Conservation (phyloP, 2,113 vertebrate species). For the Hemiprocne comata region DNA sequence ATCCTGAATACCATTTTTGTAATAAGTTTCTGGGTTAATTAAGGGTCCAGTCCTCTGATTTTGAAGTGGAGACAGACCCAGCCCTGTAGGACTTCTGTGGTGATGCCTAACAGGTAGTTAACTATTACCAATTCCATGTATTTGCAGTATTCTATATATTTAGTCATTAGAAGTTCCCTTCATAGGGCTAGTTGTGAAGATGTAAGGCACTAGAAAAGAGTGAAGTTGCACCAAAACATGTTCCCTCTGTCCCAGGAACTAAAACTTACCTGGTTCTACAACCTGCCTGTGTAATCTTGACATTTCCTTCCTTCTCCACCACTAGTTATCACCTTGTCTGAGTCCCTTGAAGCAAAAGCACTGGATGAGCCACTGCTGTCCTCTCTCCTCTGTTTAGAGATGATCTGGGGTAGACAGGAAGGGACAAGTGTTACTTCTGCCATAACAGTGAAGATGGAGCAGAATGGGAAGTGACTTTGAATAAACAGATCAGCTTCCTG, state of each 20-base stretch:
- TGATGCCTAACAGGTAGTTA: not conserved
- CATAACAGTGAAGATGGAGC: not conserved
- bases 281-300: accelerated
- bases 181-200: not conserved
- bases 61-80: not conserved
- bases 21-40: not conserved
- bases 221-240: not conserved
- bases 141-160: not conserved
- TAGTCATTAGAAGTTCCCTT: not conserved
- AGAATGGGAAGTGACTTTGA: not conserved
- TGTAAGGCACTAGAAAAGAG: not conserved
- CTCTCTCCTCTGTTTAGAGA: not conserved
- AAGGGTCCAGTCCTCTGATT: not conserved
- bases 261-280: not conserved
- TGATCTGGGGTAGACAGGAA: not conserved
- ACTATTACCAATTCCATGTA: not conserved
- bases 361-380: not conserved
- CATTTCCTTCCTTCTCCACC: not conserved
- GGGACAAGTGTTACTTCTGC: not conserved
- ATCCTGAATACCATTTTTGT: not conserved
- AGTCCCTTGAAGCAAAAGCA: not conserved
- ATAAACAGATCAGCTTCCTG: not conserved
- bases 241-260: not conserved
- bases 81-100: not conserved
- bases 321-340: accelerated